Conservation (phyloP, 2,113 vertebrate genomes). For the Heterocephalus glaber region DNA sequence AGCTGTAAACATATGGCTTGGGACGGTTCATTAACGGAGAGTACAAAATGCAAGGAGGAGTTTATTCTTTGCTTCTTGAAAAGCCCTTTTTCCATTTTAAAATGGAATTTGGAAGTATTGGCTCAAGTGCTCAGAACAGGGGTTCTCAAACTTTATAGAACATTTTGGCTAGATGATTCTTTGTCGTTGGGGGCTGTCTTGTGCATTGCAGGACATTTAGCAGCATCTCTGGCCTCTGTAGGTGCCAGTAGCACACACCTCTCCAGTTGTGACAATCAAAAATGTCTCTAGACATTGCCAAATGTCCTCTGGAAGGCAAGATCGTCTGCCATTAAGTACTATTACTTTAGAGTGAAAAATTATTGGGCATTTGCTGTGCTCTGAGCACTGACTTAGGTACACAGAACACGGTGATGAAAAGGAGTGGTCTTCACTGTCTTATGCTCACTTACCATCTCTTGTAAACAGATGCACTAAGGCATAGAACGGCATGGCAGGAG, state of each 20-base stretch:
- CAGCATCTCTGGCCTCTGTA: background rate
- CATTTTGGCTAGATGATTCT: background rate
- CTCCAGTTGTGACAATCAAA: background rate
- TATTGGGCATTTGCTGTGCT: background rate
- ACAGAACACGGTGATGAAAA: background rate
- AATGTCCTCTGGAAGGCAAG: background rate
- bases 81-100: background rate
- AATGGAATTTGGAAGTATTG: background rate
- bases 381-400: background rate
- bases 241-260: background rate
- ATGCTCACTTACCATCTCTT: background rate
- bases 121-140: background rate
- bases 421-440: background rate
- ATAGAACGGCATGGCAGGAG: background rate
- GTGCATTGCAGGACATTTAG: background rate
- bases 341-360: background rate
- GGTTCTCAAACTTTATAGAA: background rate
- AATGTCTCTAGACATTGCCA: background rate
- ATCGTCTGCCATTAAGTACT: background rate
- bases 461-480: background rate
- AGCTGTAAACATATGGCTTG: background rate
- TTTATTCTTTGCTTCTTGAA: slow-evolving; percentile 1
- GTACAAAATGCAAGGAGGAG: background rate
- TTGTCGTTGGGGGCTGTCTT: background rate
- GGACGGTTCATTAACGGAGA: background rate